Base-by-base conservation (phyloP, 2,797 vertebrate genomes). In the Phyllotis vaccarum region DNA sequence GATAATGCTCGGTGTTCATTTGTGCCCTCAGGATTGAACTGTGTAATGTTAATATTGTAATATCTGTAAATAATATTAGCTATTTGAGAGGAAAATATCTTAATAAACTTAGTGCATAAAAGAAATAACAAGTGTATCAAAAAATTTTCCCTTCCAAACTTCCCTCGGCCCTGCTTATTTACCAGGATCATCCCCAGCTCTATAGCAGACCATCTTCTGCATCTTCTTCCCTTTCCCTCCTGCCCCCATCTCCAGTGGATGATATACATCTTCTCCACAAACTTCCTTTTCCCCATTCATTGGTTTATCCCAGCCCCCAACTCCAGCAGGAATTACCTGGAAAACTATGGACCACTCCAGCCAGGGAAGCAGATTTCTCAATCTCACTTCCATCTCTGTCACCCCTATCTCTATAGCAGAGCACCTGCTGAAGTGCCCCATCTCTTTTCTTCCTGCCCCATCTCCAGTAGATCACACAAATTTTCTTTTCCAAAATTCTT, bases 31-130 rank as follows among this genome's bases (percentile, higher is more conserved):
- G 11, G 83, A 81, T 82, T 92, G 31, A 96, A 68, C 49, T 90
- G 56, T 3, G 54, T 78, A 79, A 75, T 88, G 29, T 86, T 93
- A 89, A 88, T 83, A 49, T 5, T 83, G 0, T 66, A 58, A 86
- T 86, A 78, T 93, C 79, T 93, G 58, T 91, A 81, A 93, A 76
- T 95, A 93, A 70, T 89, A 52, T 83, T 93, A 76, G 2, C 31
- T 89, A 34, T 72, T 78, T 78, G 19, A 46, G 60, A 90, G 56
- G 19, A 92, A 89, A 85, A 29, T 66, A 66, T 79, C 10, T 40
- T 31, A 91, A 92, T 46, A 75, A 49, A 91, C 90, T 86, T 93
- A 56, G 76, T 86, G 37, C 72, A 58, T 91, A 75, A 46, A 83
- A 88, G 60, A 92, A 92, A 83, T 49, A 60, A 46, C 29, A 12